A percentile compares a stretch with the other conserved stretches of the same genome.
Conservation (phyloP, 2,888 invertebrate genomes). For the Phalangium opilio region DNA sequence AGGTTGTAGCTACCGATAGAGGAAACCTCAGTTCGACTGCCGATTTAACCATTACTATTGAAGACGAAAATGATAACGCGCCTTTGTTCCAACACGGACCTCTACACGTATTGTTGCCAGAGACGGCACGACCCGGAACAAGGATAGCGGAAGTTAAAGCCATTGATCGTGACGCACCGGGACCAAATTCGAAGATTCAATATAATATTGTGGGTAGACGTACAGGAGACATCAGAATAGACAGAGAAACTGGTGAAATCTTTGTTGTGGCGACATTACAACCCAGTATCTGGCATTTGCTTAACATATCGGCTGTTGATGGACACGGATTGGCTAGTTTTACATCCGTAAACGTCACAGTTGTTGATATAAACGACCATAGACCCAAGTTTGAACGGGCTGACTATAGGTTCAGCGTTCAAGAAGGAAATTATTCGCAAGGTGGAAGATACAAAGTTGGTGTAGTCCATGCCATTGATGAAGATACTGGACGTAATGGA, state of each 20-base stretch:
- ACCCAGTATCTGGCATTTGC: slow-evolving; percentile 23
- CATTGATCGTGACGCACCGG: slow-evolving; percentile 27
- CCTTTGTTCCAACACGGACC: slow-evolving; percentile 24
- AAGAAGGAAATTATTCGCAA: slow-evolving; percentile 58
- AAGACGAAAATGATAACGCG: slow-evolving; percentile 65
- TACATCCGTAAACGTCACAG: slow-evolving; percentile 49
- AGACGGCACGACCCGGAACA: slow-evolving; percentile 26
- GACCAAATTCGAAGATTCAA: slow-evolving; percentile 22
- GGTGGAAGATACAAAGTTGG: slow-evolving; percentile 45
- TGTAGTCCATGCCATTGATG: slow-evolving; percentile 57
- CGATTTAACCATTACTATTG: slow-evolving; percentile 49
- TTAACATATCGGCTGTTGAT: slow-evolving; percentile 61
- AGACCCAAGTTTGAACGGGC: slow-evolving; percentile 64
- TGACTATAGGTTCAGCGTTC: slow-evolving; percentile 64
- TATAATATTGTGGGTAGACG: slow-evolving; percentile 22
- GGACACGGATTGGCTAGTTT: slow-evolving; percentile 53
- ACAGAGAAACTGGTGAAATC: slow-evolving; percentile 24
- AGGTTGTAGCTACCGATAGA: slow-evolving; percentile 23
- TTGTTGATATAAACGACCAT: slow-evolving; percentile 57
- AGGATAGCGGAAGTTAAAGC: slow-evolving; percentile 42
- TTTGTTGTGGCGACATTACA: slow-evolving; percentile 22
- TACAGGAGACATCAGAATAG: slow-evolving; percentile 24
- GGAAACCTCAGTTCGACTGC: slow-evolving; percentile 57
- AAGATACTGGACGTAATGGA: slow-evolving; percentile 63
- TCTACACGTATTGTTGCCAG: slow-evolving; percentile 26